Percentiles rank a stretch among this genome's conserved stretches.
Evolutionary conservation across 2,888 invertebrate species (phyloP).

Genomic region (Patella depressa): DNA sequence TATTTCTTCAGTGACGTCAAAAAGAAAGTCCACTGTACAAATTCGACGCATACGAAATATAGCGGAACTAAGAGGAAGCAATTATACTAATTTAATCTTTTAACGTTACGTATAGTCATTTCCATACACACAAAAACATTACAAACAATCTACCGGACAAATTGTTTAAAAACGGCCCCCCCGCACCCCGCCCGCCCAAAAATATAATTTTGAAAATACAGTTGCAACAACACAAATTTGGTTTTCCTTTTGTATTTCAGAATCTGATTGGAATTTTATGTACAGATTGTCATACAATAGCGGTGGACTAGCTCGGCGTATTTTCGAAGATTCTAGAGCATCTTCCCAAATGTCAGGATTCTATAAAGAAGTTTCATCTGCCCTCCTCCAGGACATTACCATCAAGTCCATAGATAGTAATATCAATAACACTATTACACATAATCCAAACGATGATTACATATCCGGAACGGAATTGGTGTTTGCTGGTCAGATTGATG

Average conservation of each 20-base stretch:
- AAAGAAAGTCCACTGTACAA: no score
- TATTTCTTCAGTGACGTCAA: no score
- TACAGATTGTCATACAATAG: constrained; percentile 74
- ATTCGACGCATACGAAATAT: no score
- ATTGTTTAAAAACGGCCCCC: no score
- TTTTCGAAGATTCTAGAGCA: constrained; percentile 82
- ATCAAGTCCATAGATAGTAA: constrained; percentile 44
- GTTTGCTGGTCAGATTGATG: constrained; percentile 47
- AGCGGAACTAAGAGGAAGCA: no score
- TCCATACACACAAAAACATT: no score
- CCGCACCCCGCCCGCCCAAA: no score
- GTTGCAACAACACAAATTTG: no score
- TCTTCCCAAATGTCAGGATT: constrained; percentile 79
- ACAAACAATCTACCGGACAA: no score
- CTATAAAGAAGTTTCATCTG: constrained; percentile 78
- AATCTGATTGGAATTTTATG: constrained; percentile 52
- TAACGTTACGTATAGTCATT: no score
- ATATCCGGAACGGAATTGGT: constrained; percentile 54
- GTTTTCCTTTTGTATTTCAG: not conserved
- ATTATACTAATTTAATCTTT: no score
- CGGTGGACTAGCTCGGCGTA: constrained; percentile 80
- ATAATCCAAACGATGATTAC: constrained; percentile 43
- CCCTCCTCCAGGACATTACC: constrained; percentile 78
- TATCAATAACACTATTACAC: constrained; percentile 6
- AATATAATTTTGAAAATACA: no score